phyloP scores from a whole-genome alignment of 2,797 vertebrate species.

The Xenops minutus region DNA sequence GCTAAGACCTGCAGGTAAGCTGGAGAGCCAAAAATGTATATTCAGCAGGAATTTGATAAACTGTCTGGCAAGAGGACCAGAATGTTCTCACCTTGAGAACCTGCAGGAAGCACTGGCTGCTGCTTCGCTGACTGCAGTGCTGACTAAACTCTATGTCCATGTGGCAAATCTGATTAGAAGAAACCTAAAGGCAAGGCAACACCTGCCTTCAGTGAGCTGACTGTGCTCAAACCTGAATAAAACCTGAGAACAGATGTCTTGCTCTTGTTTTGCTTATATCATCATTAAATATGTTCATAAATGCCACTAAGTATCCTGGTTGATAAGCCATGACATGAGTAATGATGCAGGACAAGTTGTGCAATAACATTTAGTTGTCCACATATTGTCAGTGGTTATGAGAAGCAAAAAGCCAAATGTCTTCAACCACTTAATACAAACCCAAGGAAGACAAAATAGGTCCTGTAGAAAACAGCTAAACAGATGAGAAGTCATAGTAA shows the following conservation, averaged over 20 bases:
- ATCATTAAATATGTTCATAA: background rate
- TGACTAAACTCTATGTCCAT: constrained; percentile 81
- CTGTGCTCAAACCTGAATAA: constrained; percentile 69
- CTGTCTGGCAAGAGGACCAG: constrained; percentile 81
- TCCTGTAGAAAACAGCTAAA: background rate
- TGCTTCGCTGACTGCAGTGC: constrained; percentile 80
- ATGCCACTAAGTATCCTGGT: background rate
- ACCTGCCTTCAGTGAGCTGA: constrained; percentile 79
- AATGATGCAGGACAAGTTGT: background rate
- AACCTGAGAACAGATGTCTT: background rate
- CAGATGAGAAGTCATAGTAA: background rate
- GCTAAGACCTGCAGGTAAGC: constrained; percentile 72
- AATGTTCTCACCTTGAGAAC: constrained; percentile 82
- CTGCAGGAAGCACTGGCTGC: constrained; percentile 84
- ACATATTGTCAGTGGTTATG: background rate
- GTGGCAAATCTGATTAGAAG: constrained; percentile 83
- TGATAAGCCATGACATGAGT: background rate
- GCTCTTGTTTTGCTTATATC: background rate
- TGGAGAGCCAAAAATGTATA: constrained; percentile 80
- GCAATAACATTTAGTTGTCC: background rate
- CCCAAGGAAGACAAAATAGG: background rate
- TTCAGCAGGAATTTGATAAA: constrained; percentile 84
- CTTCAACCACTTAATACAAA: background rate
- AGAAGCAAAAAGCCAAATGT: background rate
- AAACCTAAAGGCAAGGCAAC: constrained; percentile 82